Evolutionary conservation across 2,888 invertebrate genomes (phyloP).

Genomic region (Plagodis pulveraria): DNA sequence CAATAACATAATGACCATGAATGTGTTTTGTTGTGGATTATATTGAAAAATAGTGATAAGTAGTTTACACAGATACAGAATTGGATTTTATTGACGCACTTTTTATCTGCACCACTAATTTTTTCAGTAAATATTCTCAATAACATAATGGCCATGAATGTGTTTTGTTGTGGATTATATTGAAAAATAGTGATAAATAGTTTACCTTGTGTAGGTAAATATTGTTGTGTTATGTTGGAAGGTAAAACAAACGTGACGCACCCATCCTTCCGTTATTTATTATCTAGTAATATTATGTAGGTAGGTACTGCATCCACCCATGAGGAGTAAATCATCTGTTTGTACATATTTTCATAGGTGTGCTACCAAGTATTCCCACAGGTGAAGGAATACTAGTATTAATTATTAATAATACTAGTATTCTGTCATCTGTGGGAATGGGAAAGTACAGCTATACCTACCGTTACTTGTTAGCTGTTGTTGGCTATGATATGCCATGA

Average conservation of each 20-base stretch:
- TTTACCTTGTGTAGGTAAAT: conserved; percentile 39
- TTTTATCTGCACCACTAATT: conserved; percentile 56
- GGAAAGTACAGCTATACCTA: too few relatives aligned
- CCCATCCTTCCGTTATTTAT: conserved; percentile 46
- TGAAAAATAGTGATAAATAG: conserved; percentile 55
- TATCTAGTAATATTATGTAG: conserved; percentile 30
- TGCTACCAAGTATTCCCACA: too few relatives aligned
- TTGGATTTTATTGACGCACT: conserved; percentile 70
- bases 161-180: conserved; percentile 63
- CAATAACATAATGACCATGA: conserved; percentile 80
- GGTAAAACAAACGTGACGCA: conserved; percentile 36
- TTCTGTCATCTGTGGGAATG: too few relatives aligned
- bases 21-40: conserved; percentile 64
- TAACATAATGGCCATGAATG: conserved; percentile 77
- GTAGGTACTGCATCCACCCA: conserved; percentile 17
- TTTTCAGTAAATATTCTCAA: conserved; percentile 68
- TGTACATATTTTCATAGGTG: background rate
- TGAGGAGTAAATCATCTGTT: background rate
- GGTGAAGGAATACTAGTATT: too few relatives aligned
- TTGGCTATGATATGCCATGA: too few relatives aligned
- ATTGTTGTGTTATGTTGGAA: conserved; percentile 38
- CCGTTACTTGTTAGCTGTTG: too few relatives aligned
- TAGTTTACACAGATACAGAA: conserved; percentile 65
- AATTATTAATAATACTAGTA: too few relatives aligned
- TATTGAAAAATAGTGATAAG: conserved; percentile 56